phyloP scores from a whole-genome alignment of 1,140 invertebrate species.

The Limonius californicus region DNA sequence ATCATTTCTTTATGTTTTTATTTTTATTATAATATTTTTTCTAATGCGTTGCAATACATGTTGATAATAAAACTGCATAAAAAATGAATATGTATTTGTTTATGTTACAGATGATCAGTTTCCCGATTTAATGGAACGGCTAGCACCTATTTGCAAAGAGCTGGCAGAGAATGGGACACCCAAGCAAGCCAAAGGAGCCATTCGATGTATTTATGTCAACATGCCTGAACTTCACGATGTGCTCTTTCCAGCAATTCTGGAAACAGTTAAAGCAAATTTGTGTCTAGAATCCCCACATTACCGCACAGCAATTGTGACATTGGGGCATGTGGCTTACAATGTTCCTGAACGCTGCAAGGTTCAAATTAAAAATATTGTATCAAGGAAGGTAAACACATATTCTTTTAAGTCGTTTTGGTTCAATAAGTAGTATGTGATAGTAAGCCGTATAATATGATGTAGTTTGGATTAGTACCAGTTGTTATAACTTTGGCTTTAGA shows the following conservation, averaged over 20 bases:
- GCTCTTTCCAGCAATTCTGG: slow-evolving; percentile 84
- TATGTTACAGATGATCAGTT: slow-evolving; percentile 64
- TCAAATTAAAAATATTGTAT: slow-evolving; percentile 91
- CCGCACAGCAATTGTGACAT: slow-evolving; percentile 86
- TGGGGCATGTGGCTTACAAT: slow-evolving; percentile 92
- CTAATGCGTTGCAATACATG: too few species aligned
- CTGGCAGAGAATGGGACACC: slow-evolving; percentile 84
- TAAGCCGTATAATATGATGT: too few species aligned
- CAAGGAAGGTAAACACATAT: slow-evolving; percentile 68
- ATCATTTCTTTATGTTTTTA: too few species aligned
- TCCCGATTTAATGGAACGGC: slow-evolving; percentile 62
- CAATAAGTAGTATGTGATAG: too few species aligned
- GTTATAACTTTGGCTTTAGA: too few species aligned
- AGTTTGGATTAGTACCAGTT: too few species aligned
- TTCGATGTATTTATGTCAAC: slow-evolving; percentile 86
- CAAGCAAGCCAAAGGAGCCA: slow-evolving; percentile 95
- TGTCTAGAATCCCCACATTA: slow-evolving; percentile 79
- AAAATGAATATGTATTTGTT: slow-evolving; percentile 1
- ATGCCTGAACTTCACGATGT: slow-evolving; percentile 74
- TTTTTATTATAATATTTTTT: too few species aligned
- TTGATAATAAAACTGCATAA: too few species aligned
- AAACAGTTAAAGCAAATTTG: slow-evolving; percentile 71
- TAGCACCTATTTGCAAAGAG: slow-evolving; percentile 82
- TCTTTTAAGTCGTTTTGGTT: background rate
- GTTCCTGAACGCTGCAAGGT: slow-evolving; percentile 83